Evolutionary conservation across 2,797 vertebrate species (phyloP), one percentile per base, ranked within the genome.

Genomic region (Rachycentron canadum): DNA sequence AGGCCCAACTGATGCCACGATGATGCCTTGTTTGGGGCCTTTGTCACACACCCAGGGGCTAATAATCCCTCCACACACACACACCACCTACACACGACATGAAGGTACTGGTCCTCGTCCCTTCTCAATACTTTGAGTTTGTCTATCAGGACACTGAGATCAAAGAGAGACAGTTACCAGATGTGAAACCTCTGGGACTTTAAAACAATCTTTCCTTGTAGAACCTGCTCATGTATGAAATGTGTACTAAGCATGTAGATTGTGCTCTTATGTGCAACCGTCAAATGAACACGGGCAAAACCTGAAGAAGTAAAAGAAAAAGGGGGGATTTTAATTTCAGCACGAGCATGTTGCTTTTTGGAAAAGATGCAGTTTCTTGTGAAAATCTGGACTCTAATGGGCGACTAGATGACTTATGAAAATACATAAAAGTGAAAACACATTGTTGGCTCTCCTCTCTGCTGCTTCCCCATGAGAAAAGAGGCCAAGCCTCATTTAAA

Each of bases 391-490:
- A 76, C 83, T 89, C 86, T 90, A 86, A 82, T 77, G 82, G 80
- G 86, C 80, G 86, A 72, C 78, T 88, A 75, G 87, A 90, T 89
- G 80, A 91, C 84, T 91, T 93, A 90, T 90, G 88, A 94, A 93
- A 93, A 93, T 86, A 89, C 84, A 87, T 92, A 88, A 87, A 95
- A 93, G 90, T 93, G 90, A 92, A 93, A 93, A 91, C 90, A 91
- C 87, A 92, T 93, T 91, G 85, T 91, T 93, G 92, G 93, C 90
- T 87, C 83, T 50, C 78, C 41, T 79, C 55, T 38, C 73, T 4
- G 73, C 85, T 68, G 78, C 85, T 74, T 82, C 73, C 85, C 80
- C 83, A 26, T 40, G 82, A 86, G 78, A 78, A 83, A 83, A 60
- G 79, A 60, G 78, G 92, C 90, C 91, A 91, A 88, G 93, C 86